phyloP scores from a whole-genome alignment of 2,888 invertebrate genomes.

The Lapara coniferarum region DNA sequence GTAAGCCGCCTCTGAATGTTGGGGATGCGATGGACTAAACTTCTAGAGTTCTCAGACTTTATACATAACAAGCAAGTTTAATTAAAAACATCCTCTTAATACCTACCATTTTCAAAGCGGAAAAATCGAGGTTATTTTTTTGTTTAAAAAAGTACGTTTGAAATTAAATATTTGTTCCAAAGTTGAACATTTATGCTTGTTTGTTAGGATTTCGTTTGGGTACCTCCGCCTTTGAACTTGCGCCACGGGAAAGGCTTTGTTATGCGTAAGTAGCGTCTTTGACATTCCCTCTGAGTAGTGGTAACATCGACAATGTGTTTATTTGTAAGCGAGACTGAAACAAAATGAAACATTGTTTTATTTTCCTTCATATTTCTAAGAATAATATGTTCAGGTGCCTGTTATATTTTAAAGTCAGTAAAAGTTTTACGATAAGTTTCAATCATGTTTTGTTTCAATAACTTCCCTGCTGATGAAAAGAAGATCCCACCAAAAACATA shows the following conservation, averaged over 20 bases:
- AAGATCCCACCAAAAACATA: no score
- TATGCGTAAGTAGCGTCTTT: conserved; percentile 31
- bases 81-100: conserved; percentile 64
- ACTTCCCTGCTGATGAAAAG: no score
- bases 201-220: conserved; percentile 46
- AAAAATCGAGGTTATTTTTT: conserved; percentile 51
- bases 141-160: conserved; percentile 54
- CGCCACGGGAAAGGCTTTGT: conserved; percentile 39
- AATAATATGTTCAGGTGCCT: neutral
- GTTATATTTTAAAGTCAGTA: neutral
- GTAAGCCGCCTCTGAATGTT: conserved; percentile 33
- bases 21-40: conserved; percentile 36
- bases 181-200: conserved; percentile 50
- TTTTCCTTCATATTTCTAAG: neutral
- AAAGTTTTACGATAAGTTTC: neutral
- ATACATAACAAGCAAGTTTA: conserved; percentile 63
- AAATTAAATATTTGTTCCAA: conserved; percentile 58
- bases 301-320: conserved; percentile 24
- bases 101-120: conserved; percentile 50
- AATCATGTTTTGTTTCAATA: no score
- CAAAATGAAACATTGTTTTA: conserved; percentile 33
- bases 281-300: conserved; percentile 34
- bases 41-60: conserved; percentile 40
- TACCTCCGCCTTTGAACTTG: conserved; percentile 42
- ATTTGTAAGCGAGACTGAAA: conserved; percentile 6